Evolutionary conservation across 2,888 invertebrate genomes (phyloP).

Genomic region (Dryadula phaetusa): DNA sequence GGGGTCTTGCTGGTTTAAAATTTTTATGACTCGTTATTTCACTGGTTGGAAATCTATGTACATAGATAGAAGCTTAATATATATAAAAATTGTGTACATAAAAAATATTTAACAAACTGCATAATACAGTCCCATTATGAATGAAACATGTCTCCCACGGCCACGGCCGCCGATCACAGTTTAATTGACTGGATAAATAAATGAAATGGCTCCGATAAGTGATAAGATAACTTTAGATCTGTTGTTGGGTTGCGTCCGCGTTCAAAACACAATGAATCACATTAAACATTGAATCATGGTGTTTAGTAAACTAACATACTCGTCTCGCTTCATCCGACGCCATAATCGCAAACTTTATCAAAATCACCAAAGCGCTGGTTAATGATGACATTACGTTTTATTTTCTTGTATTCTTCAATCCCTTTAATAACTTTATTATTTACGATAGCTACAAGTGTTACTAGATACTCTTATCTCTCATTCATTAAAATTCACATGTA

Average conservation of each 20-base stretch:
- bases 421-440: too few relatives aligned
- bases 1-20: too few relatives aligned
- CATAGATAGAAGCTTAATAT: too few relatives aligned
- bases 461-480: neutral
- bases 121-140: too few relatives aligned
- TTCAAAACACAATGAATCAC: neutral
- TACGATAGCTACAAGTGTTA: neutral
- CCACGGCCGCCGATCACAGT: neutral
- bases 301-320: neutral
- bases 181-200: too few relatives aligned
- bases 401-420: neutral
- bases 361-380: neutral
- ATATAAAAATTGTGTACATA: too few relatives aligned
- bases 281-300: constrained; percentile 8
- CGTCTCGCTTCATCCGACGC: neutral
- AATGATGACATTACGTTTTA: too few relatives aligned
- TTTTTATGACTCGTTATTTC: too few relatives aligned
- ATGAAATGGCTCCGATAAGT: neutral
- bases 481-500: too few relatives aligned
- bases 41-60: too few relatives aligned
- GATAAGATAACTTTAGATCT: constrained; percentile 1
- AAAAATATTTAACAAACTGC: too few relatives aligned
- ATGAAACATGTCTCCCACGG: neutral
- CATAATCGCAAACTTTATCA: neutral
- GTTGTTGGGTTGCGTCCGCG: neutral